A percentile compares a stretch with the other conserved stretches of the same genome.
Evolutionary conservation across 2,797 vertebrate species (phyloP).

Genomic region (Eulemur albifrons): DNA sequence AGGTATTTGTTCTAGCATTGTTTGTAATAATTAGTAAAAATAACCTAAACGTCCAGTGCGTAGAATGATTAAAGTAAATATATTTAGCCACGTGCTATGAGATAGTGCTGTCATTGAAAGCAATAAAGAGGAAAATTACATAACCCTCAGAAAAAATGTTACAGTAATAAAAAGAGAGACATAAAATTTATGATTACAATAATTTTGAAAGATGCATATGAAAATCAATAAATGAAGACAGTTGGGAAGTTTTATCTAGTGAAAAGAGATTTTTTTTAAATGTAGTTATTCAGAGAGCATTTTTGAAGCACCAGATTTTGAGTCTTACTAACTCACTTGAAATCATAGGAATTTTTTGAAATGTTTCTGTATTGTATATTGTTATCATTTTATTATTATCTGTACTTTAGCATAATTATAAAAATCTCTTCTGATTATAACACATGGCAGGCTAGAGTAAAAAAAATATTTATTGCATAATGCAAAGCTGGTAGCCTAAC

Average conservation of each 20-base stretch:
- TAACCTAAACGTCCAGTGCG: background rate
- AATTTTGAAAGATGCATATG: background rate
- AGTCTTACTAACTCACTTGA: background rate
- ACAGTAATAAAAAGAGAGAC: background rate
- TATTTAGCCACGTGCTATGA: background rate
- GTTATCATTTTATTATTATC: conserved; percentile 19
- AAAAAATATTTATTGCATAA: conserved; percentile 8
- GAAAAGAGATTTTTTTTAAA: conserved; percentile 31
- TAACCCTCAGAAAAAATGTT: background rate
- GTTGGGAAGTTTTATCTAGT: background rate
- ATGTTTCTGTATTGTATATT: conserved; percentile 10
- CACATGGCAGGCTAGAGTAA: background rate
- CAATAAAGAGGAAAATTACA: background rate
- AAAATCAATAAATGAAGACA: conserved; percentile 23
- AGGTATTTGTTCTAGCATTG: background rate
- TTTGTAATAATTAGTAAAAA: background rate
- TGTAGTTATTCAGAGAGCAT: background rate
- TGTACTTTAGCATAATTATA: conserved; percentile 9
- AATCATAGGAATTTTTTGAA: background rate
- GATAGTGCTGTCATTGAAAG: background rate
- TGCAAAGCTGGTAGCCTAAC: background rate
- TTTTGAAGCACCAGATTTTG: conserved; percentile 5
- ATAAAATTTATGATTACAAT: background rate
- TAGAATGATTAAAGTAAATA: background rate
- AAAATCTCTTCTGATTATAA: background rate